phyloP scores from a whole-genome alignment of 1,140 invertebrate genomes.

The Gryllus bimaculatus region DNA sequence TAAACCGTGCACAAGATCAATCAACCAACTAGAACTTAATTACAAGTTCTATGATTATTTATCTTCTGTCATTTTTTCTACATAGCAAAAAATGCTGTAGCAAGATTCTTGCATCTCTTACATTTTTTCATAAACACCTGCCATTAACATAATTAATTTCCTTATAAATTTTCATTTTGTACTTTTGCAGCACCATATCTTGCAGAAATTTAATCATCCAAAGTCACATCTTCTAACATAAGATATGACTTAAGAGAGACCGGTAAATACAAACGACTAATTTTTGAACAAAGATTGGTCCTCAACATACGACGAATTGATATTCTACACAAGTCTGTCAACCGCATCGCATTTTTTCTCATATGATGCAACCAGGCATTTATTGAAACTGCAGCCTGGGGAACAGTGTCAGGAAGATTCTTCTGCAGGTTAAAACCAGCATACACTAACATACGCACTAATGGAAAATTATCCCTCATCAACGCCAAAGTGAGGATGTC shows the following conservation, averaged over 20 bases:
- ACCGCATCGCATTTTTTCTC: conserved; percentile 35
- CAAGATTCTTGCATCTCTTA: no score
- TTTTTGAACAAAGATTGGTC: conserved; percentile 29
- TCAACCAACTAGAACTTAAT: no score
- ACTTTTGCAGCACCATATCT: not conserved
- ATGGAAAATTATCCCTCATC: conserved; percentile 31
- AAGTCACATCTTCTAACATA: conserved; percentile 27
- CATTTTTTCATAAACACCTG: no score
- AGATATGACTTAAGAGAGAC: conserved; percentile 27
- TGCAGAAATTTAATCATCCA: conserved; percentile 7
- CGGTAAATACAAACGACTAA: conserved; percentile 33
- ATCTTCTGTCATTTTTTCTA: no score
- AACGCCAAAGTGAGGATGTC: conserved; percentile 37
- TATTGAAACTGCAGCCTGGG: conserved; percentile 25
- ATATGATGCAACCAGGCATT: conserved; percentile 28
- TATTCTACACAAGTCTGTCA: conserved; percentile 38
- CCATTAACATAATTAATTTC: not conserved
- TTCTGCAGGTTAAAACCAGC: conserved; percentile 29
- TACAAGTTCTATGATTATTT: no score
- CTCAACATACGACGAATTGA: conserved; percentile 30
- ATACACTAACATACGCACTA: conserved; percentile 28
- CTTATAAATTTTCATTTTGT: not conserved
- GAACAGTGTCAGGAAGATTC: conserved; percentile 28
- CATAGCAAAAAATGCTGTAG: no score
- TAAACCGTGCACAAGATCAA: no score